A percentile compares a stretch with the other conserved stretches of the same genome.
These are phyloP conservation scores for Equus przewalskii DNA, from an alignment of 2,113 vertebrate species.

Conservation along the genomic window DNA sequence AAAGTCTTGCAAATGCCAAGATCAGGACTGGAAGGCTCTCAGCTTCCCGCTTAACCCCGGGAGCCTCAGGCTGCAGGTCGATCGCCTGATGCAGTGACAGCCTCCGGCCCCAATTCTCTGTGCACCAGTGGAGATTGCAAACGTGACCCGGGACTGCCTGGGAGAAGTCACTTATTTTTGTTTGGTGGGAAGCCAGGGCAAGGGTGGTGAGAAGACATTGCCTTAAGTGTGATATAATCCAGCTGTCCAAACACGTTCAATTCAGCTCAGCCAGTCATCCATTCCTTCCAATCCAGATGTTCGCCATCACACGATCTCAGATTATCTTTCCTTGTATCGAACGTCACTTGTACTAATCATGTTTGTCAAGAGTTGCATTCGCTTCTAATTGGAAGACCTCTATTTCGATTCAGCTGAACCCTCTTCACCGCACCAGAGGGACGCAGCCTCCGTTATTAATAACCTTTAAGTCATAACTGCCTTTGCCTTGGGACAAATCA, in stretches of 20 bases:
- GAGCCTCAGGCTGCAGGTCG: slow-evolving; percentile 32
- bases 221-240: slow-evolving; percentile 70
- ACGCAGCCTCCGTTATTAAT: background rate
- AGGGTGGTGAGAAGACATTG: slow-evolving; percentile 67
- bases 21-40: slow-evolving; percentile 32
- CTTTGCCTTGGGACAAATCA: slow-evolving; percentile 8
- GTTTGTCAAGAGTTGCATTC: slow-evolving; percentile 66
- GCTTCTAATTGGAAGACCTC: slow-evolving; percentile 72
- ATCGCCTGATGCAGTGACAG: slow-evolving; percentile 1
- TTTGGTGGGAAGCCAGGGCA: slow-evolving; percentile 63
- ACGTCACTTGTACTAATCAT: slow-evolving; percentile 50
- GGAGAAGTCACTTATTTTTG: slow-evolving; percentile 66
- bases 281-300: slow-evolving; percentile 64
- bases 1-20: background rate
- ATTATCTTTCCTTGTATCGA: slow-evolving; percentile 32
- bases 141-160: background rate
- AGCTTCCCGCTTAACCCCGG: slow-evolving; percentile 23
- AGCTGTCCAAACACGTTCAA: slow-evolving; percentile 76
- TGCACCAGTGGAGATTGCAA: background rate
- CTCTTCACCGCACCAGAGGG: background rate
- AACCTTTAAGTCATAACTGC: slow-evolving; percentile 7
- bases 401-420: slow-evolving; percentile 44
- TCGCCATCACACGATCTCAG: slow-evolving; percentile 51
- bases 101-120: background rate
- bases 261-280: background rate